Percentiles rank a stretch among this genome's conserved stretches.
These are phyloP conservation scores for Emydura subglobosa DNA, from an alignment of 2,113 vertebrate genomes.

Conservation along the genomic window DNA sequence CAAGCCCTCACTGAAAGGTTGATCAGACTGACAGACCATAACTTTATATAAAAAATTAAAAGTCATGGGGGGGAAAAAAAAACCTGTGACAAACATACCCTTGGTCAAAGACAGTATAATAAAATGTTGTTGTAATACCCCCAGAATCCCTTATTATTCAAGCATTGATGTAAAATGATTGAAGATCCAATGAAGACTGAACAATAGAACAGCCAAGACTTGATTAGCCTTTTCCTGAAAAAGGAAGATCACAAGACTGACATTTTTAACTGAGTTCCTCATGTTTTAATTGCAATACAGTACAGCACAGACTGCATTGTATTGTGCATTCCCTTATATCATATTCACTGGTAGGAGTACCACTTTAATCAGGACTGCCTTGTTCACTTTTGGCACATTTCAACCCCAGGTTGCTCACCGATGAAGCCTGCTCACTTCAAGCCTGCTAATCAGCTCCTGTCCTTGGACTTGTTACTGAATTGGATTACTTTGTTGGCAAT, in stretches of 20 bases:
- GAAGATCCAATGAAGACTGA: rapidly evolving
- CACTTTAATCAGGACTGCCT: neutral
- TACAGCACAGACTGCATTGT: neutral
- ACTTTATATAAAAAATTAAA: neutral
- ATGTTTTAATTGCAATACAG: neutral
- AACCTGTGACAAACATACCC: neutral
- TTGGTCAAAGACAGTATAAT: neutral
- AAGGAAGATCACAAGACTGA: rapidly evolving
- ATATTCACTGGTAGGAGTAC: neutral
- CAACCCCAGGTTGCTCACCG: neutral
- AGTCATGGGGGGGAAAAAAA: neutral
- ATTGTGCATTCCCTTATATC: neutral
- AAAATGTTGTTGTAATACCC: neutral
- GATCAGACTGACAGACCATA: neutral
- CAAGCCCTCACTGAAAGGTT: rapidly evolving
- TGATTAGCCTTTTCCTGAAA: neutral
- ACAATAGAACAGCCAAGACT: neutral
- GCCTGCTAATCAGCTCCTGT: neutral
- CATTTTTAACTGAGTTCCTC: neutral
- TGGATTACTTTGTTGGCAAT: neutral
- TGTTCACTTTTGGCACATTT: neutral
- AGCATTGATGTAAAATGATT: neutral
- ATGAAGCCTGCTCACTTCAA: neutral
- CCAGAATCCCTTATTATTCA: neutral
- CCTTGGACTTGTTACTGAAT: neutral